Conservation (phyloP, 2,113 vertebrate species). For the Rostratula benghalensis region DNA sequence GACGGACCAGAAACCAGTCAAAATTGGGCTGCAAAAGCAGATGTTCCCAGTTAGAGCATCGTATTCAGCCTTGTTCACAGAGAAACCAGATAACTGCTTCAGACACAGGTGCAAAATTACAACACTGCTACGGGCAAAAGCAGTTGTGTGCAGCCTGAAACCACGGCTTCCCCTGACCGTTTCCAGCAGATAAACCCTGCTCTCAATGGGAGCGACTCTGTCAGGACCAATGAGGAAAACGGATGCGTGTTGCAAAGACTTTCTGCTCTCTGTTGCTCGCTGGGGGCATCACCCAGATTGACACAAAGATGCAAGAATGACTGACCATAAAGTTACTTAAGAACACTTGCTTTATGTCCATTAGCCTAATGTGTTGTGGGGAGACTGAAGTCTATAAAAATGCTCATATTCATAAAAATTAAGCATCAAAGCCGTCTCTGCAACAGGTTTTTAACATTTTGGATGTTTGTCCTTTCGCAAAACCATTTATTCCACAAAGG, state of each 20-base stretch:
- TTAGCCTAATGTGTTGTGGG: slow-evolving; percentile 30
- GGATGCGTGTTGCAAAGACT: slow-evolving; percentile 17
- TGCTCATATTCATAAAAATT: slow-evolving; percentile 22
- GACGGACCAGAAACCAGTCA: slow-evolving; percentile 23
- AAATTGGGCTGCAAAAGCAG: slow-evolving; percentile 56
- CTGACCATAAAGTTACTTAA: neutral
- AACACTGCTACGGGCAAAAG: slow-evolving; percentile 48
- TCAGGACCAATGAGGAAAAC: slow-evolving; percentile 57
- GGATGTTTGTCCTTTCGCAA: slow-evolving; percentile 23
- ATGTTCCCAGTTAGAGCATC: slow-evolving; percentile 64
- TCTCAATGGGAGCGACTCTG: slow-evolving; percentile 53
- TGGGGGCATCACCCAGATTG: slow-evolving; percentile 16
- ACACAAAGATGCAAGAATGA: neutral
- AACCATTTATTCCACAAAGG: neutral
- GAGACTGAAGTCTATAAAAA: slow-evolving; percentile 41
- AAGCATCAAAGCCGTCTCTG: neutral
- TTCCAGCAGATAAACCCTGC: slow-evolving; percentile 41
- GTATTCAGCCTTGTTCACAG: slow-evolving; percentile 41
- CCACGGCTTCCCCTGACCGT: slow-evolving; percentile 34
- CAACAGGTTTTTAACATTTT: slow-evolving; percentile 19
- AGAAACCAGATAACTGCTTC: slow-evolving; percentile 50
- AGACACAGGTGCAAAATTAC: slow-evolving; percentile 74
- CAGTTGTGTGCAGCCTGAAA: slow-evolving; percentile 23
- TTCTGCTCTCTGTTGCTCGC: slow-evolving; percentile 48
- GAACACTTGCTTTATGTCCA: slow-evolving; percentile 1